Conservation (phyloP, 2,888 invertebrate genomes). For the Cosmia pyralina region DNA sequence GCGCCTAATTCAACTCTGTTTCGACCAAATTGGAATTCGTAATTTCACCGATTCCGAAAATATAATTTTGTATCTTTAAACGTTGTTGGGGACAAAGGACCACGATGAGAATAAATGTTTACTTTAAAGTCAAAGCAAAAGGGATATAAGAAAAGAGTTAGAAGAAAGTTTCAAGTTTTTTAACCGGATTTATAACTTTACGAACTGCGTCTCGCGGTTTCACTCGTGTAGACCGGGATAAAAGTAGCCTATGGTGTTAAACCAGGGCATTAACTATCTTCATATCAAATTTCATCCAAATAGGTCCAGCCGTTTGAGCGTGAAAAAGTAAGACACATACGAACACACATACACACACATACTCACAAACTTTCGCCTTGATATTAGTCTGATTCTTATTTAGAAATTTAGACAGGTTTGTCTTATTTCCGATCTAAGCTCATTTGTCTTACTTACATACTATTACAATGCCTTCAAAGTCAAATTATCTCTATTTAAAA, state of each 20-base stretch:
- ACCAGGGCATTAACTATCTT: no score
- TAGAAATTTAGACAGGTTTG: background rate
- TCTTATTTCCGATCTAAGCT: background rate
- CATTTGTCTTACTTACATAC: background rate
- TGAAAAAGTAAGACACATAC: no score
- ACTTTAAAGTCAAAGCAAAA: conserved; percentile 17
- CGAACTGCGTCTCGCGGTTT: no score
- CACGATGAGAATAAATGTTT: conserved; percentile 2
- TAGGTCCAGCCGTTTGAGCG: no score
- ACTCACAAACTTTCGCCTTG: no score
- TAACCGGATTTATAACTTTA: background rate
- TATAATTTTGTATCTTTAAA: conserved; percentile 46
- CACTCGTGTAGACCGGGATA: no score
- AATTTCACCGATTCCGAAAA: conserved; percentile 44
- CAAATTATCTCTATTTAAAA: background rate
- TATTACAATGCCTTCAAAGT: background rate
- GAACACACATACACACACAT: no score
- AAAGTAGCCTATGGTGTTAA: no score
- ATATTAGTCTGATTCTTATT: background rate
- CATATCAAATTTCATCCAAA: no score
- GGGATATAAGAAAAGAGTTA: conserved; percentile 1
- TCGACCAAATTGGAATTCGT: conserved; percentile 48
- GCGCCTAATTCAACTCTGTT: conserved; percentile 50
- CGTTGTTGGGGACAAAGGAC: conserved; percentile 25
- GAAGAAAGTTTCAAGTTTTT: background rate